Evolutionary conservation across 2,888 invertebrate species (phyloP).

Genomic region (Diplazon laetatorius): DNA sequence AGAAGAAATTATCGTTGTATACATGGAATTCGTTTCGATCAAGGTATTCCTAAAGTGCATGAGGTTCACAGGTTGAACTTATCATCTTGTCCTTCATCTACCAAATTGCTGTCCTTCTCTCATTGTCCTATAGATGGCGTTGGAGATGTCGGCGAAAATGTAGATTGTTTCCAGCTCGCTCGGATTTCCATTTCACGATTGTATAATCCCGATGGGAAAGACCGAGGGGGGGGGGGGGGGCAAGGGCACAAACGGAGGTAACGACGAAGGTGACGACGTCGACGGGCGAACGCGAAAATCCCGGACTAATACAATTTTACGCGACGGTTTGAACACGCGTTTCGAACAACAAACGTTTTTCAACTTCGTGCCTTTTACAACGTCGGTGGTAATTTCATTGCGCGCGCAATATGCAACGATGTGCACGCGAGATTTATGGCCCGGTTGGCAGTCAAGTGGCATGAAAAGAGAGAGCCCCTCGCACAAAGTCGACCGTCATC

Average conservation of each 20-base stretch:
- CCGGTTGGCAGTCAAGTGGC: slow-evolving; percentile 71
- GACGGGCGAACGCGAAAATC: background rate
- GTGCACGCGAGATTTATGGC: slow-evolving; percentile 61
- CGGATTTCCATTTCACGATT: background rate
- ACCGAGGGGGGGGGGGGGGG: too few species aligned
- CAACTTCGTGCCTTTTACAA: background rate
- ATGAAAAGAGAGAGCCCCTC: slow-evolving; percentile 70
- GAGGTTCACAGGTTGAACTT: too few species aligned
- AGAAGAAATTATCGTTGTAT: slow-evolving; percentile 32
- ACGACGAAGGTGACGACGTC: background rate
- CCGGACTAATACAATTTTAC: slow-evolving; percentile 35
- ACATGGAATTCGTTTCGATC: slow-evolving; percentile 34
- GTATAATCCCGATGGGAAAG: too few species aligned
- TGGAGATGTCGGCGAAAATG: too few species aligned
- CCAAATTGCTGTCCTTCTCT: background rate
- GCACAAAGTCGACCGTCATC: slow-evolving; percentile 32
- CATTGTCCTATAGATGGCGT: too few species aligned
- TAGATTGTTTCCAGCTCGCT: background rate
- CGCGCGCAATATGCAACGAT: slow-evolving; percentile 20
- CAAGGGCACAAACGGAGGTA: too few species aligned
- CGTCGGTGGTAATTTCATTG: background rate
- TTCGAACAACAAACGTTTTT: slow-evolving; percentile 11
- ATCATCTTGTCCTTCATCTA: too few species aligned
- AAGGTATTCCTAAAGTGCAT: too few species aligned
- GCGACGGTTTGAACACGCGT: slow-evolving; percentile 12